Evolutionary conservation across 2,888 invertebrate genomes (phyloP), one percentile per base, ranked within the genome.

Genomic region (Nymphalis urticae): DNA sequence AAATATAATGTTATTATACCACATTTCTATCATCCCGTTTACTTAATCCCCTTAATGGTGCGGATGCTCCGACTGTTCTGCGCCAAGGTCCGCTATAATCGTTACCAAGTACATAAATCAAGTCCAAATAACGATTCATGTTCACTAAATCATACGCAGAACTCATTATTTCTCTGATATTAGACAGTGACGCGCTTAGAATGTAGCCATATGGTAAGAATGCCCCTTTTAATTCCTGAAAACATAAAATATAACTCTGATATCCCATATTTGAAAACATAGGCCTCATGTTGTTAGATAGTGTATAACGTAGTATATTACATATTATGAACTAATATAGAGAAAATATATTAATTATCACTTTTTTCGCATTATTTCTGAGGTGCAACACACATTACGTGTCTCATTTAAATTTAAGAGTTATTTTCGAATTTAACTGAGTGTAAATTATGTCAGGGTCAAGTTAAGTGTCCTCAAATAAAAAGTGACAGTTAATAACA

Each of bases 11-110:
- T 32, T 27, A 3, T 10, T 47, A 48, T 48, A 62, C 66, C 54
- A 66, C 53, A 42, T 42, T 66, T 16, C 16, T 51, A n/a, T n/a
- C 47, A 53, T 66, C 61, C 5, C 87, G 80, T 0, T 84, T 82
- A 73, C 83, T 83, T 0, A 78, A 74, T 3, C 94, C 93, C 21
- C 87, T 89, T 13, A 97, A 80, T 0, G 97, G 97, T 0, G 97
- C 95, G 80, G 97, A 97, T 27, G 96, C 95, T 0, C 96, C 95
- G 0, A 96, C 94, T 66, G 89, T 92, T 0, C 91, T 92, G 76
- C 97, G 96, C 97, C 97, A 97, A 17, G 95, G 93, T 0, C 97
- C 97, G 75, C 97, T 97, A 83, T 97, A 97, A 85, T 97, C 97
- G 82, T 97, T 97, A 74, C 96, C 95, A 97, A 97, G 97, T 80